Percentiles rank a stretch among this genome's conserved stretches.
phyloP scores from a whole-genome alignment of 2,888 invertebrate species.

The Eustalomyia histrio region DNA sequence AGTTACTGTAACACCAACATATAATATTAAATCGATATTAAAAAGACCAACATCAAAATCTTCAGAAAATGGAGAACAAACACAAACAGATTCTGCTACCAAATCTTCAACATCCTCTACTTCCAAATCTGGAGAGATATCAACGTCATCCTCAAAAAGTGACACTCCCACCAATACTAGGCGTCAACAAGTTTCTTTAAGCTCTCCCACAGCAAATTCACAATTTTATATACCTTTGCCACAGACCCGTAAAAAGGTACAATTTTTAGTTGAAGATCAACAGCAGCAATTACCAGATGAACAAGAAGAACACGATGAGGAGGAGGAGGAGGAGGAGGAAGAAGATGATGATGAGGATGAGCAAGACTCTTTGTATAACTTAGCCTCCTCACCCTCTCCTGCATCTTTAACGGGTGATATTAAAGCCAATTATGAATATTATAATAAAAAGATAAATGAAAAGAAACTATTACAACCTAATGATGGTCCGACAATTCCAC shows the following conservation, averaged over 20 bases:
- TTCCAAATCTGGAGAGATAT: slow-evolving; percentile 26
- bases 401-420: slow-evolving; percentile 28
- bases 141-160: slow-evolving; percentile 37
- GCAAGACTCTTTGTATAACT: slow-evolving; percentile 39
- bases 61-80: slow-evolving; percentile 28
- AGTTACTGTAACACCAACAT: slow-evolving; percentile 73
- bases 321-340: slow-evolving; percentile 10
- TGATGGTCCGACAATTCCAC: slow-evolving; percentile 1
- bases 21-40: slow-evolving; percentile 82
- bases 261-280: slow-evolving; percentile 84
- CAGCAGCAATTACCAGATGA: slow-evolving; percentile 42
- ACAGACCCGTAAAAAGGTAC: slow-evolving; percentile 83
- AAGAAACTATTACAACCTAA: slow-evolving; percentile 59
- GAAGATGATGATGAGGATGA: not conserved
- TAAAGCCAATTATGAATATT: slow-evolving; percentile 74
- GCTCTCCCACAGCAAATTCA: slow-evolving; percentile 72
- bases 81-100: slow-evolving; percentile 2
- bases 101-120: slow-evolving; percentile 26
- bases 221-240: slow-evolving; percentile 76
- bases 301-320: slow-evolving; percentile 27
- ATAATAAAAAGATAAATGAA: slow-evolving; percentile 73
- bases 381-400: slow-evolving; percentile 12
- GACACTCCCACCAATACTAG: slow-evolving; percentile 60
- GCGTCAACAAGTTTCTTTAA: slow-evolving; percentile 34
- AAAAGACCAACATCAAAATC: slow-evolving; percentile 80